phyloP scores from a whole-genome alignment of 2,113 vertebrate species.

The Crocuta crocuta region DNA sequence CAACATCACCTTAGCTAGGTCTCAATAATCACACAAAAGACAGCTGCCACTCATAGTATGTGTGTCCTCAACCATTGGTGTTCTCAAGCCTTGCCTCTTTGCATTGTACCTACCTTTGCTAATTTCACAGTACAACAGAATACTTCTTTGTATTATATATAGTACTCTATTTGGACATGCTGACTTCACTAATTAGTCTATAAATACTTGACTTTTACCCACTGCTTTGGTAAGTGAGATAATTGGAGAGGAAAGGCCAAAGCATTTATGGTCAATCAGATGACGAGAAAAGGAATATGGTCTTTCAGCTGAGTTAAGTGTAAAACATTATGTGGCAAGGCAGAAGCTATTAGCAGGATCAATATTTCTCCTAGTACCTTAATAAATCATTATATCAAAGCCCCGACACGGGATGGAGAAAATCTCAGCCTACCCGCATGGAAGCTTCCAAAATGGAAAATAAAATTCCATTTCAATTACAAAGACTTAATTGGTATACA shows the following conservation, averaged over 20 bases:
- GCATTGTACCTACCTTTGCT: constrained; percentile 18
- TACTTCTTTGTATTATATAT: constrained; percentile 61
- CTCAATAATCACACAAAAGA: constrained; percentile 30
- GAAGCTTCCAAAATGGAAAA: constrained; percentile 83
- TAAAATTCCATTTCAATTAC: constrained; percentile 87
- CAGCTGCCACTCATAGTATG: not conserved
- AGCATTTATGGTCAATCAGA: constrained; percentile 90
- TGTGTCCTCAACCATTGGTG: not conserved
- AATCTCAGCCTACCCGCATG: constrained; percentile 83
- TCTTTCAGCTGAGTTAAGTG: constrained; percentile 87
- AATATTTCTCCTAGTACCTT: constrained; percentile 89
- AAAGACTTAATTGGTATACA: constrained; percentile 86
- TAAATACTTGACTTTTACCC: constrained; percentile 87
- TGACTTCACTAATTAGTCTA: constrained; percentile 87
- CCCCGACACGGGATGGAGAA: constrained; percentile 83
- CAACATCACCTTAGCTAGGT: not conserved
- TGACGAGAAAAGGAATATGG: constrained; percentile 85
- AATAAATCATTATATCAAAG: constrained; percentile 92
- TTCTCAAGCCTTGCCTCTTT: not conserved
- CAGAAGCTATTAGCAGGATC: constrained; percentile 90
- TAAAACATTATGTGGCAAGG: constrained; percentile 87
- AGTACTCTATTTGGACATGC: constrained; percentile 75
- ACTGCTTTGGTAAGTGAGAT: constrained; percentile 84
- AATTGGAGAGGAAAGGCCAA: constrained; percentile 87
- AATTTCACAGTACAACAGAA: constrained; percentile 13